A percentile compares a stretch with the other conserved stretches of the same genome.
These are phyloP conservation scores for Paguma larvata DNA, from an alignment of 2,797 vertebrate genomes.

Conservation along the genomic window DNA sequence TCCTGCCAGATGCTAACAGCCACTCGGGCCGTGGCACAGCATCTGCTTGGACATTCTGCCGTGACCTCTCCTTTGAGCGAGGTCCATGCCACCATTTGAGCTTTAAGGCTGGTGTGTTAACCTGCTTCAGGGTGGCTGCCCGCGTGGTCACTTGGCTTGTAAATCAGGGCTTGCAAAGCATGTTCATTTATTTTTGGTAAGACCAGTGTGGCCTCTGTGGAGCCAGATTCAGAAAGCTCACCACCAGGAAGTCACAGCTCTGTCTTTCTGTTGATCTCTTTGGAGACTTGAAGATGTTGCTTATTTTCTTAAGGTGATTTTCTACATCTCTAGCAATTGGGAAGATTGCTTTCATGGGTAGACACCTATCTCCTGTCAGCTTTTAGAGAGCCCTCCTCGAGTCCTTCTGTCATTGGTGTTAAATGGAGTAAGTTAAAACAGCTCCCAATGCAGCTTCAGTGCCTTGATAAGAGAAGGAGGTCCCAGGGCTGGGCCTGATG, in stretches of 20 bases:
- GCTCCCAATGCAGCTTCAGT: background rate
- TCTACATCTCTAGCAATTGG: background rate
- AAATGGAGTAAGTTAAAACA: background rate
- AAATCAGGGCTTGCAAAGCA: background rate
- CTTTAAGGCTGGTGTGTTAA: background rate
- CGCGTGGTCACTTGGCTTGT: background rate
- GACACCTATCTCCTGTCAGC: background rate
- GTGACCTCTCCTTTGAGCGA: background rate
- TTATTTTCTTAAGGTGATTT: background rate
- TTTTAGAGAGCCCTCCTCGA: background rate
- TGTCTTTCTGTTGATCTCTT: background rate
- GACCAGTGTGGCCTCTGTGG: background rate
- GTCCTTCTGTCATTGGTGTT: background rate
- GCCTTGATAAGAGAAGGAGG: background rate
- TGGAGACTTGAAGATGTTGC: background rate
- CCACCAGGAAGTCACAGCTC: background rate
- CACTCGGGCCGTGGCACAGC: too few species aligned
- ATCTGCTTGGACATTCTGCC: background rate
- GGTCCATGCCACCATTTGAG: background rate
- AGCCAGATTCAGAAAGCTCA: background rate
- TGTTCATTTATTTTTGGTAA: background rate
- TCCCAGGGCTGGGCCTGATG: background rate
- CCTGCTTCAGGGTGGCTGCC: background rate
- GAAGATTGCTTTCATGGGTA: background rate
- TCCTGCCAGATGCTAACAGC: background rate